phyloP scores from a whole-genome alignment of 2,113 vertebrate genomes.

The Catharus fuscescens region DNA sequence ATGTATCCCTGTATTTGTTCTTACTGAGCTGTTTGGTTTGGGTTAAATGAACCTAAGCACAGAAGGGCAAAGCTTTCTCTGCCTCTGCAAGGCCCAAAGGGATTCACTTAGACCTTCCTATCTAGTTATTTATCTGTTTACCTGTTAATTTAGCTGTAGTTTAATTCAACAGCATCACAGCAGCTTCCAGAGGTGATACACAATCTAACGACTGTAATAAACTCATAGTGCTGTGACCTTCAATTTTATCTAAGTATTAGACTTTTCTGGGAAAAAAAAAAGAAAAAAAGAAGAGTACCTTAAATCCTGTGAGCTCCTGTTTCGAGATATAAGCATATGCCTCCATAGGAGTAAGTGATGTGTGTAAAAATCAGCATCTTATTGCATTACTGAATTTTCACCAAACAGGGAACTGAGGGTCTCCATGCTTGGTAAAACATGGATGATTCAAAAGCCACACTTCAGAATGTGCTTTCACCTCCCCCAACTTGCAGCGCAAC shows the following conservation, averaged over 20 bases:
- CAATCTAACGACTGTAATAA: neutral
- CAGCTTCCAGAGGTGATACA: neutral
- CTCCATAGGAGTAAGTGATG: neutral
- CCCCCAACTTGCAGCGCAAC: neutral
- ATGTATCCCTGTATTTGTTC: neutral
- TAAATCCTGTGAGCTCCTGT: neutral
- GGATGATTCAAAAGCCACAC: neutral
- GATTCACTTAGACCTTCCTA: neutral
- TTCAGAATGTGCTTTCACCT: neutral
- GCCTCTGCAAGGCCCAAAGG: neutral
- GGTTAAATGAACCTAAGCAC: neutral
- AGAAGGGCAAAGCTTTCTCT: neutral
- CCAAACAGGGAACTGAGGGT: neutral
- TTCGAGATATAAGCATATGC: rapidly evolving
- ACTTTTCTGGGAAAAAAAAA: neutral
- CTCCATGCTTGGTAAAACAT: neutral
- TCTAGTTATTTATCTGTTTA: neutral
- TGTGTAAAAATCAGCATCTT: neutral
- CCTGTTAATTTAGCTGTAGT: neutral
- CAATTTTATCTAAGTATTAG: neutral
- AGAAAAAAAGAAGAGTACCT: neutral
- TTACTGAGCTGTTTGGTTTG: neutral
- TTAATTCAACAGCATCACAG: neutral
- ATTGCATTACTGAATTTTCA: neutral
- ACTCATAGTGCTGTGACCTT: neutral